A percentile compares a stretch with the other conserved stretches of the same genome.
These are phyloP conservation scores for Halisarca cf. caerulea DNA, from an alignment of 37 sponge, comb jelly and placozoan genomes.

Conservation along the genomic window DNA sequence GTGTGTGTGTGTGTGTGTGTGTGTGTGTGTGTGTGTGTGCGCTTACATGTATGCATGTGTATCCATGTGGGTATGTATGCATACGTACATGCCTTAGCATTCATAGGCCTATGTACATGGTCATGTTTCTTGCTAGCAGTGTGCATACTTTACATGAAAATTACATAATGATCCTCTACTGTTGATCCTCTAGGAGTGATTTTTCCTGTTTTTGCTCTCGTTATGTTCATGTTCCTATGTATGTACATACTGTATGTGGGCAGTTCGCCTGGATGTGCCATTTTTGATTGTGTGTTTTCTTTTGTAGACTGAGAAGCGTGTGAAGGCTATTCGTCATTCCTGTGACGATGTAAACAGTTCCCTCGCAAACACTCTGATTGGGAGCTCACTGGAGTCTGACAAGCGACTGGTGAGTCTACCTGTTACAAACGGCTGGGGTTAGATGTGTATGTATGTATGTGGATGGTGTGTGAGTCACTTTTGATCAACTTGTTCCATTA, in stretches of 20 bases:
- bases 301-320: constrained; percentile 13
- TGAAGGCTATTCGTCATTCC: background rate
- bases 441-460: too few relatives aligned
- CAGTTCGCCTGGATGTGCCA: too few relatives aligned
- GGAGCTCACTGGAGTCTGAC: background rate
- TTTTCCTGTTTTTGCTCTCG: background rate
- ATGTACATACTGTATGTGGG: background rate
- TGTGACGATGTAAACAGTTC: constrained; percentile 8
- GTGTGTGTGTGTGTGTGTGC: constrained; percentile 25
- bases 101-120: background rate
- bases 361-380: background rate
- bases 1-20: constrained; percentile 17
- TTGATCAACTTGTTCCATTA: too few relatives aligned
- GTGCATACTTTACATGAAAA: too few relatives aligned
- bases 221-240: background rate
- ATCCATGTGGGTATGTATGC: background rate
- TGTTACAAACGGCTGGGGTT: too few relatives aligned
- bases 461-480: too few relatives aligned
- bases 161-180: too few relatives aligned
- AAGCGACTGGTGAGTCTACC: constrained; percentile 21
- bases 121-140: too few relatives aligned
- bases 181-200: constrained; percentile 35
- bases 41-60: background rate
- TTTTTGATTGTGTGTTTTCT: background rate
- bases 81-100: background rate